phyloP scores from a whole-genome alignment of 2,888 invertebrate genomes.

The Melieria omissa region DNA sequence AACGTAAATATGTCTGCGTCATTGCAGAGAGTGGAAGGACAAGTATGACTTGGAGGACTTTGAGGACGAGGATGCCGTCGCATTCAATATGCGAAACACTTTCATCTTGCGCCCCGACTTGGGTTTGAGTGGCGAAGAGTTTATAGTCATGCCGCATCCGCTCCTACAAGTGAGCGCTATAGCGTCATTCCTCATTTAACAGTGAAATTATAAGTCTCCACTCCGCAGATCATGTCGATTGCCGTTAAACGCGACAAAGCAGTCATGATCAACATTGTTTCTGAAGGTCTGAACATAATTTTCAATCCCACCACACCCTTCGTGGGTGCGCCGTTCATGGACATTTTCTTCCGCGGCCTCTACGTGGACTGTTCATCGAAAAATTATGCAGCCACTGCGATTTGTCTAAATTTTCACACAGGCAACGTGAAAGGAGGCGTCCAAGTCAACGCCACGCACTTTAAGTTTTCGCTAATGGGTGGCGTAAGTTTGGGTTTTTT shows the following conservation, averaged over 20 bases:
- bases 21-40: conserved; percentile 79
- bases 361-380: conserved; percentile 76
- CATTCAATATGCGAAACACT: conserved; percentile 74
- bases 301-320: conserved; percentile 71
- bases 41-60: conserved; percentile 79
- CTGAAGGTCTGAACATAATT: conserved; percentile 76
- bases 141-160: conserved; percentile 76
- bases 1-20: background rate
- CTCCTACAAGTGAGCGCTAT: conserved; percentile 73
- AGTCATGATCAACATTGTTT: conserved; percentile 68
- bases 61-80: conserved; percentile 77
- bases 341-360: conserved; percentile 79
- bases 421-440: conserved; percentile 69
- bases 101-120: conserved; percentile 75
- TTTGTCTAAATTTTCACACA: conserved; percentile 75
- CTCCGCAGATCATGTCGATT: conserved; percentile 57
- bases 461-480: conserved; percentile 78
- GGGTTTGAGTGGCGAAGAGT: conserved; percentile 78
- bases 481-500: conserved; percentile 69
- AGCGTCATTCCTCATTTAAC: background rate
- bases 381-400: conserved; percentile 78
- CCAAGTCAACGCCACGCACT: conserved; percentile 71
- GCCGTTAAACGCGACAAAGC: conserved; percentile 72
- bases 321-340: conserved; percentile 72
- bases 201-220: background rate